These are phyloP conservation scores for Columba janthina DNA, from an alignment of 2,113 vertebrate genomes.

Conservation along the genomic window DNA sequence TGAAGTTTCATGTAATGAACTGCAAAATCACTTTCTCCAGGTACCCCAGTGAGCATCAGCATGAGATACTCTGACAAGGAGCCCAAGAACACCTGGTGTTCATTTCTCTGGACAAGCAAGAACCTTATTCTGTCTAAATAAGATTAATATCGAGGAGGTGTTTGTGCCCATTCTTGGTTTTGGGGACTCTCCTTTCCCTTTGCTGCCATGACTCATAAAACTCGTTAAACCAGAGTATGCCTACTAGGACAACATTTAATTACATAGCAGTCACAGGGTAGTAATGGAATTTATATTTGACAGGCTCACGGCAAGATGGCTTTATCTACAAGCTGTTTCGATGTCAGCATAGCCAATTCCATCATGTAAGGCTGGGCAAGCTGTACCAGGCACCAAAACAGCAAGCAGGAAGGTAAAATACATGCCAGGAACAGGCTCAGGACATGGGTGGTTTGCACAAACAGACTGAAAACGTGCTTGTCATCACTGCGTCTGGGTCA, in stretches of 20 bases:
- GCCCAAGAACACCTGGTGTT: neutral
- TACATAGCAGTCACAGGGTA: slow-evolving; percentile 20
- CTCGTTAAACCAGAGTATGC: slow-evolving; percentile 25
- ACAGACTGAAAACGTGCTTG: neutral
- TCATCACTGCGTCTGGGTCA: neutral
- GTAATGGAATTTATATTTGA: slow-evolving; percentile 22
- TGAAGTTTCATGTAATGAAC: neutral
- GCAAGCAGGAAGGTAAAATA: neutral
- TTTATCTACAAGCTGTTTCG: slow-evolving; percentile 36
- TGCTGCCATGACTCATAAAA: slow-evolving; percentile 50
- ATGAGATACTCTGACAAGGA: neutral
- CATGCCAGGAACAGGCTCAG: neutral
- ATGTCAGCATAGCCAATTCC: neutral
- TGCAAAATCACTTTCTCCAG: neutral
- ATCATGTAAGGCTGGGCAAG: neutral
- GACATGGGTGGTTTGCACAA: neutral
- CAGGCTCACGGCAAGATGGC: neutral
- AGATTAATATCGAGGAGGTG: slow-evolving; percentile 13
- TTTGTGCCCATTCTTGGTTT: slow-evolving; percentile 36
- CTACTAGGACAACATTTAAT: slow-evolving; percentile 52
- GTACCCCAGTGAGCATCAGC: neutral
- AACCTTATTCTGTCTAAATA: neutral
- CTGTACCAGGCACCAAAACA: neutral
- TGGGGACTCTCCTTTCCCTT: slow-evolving; percentile 25
- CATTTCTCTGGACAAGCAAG: neutral